phyloP scores from a whole-genome alignment of 2,113 vertebrate species.

The Rhabdornis inornatus region DNA sequence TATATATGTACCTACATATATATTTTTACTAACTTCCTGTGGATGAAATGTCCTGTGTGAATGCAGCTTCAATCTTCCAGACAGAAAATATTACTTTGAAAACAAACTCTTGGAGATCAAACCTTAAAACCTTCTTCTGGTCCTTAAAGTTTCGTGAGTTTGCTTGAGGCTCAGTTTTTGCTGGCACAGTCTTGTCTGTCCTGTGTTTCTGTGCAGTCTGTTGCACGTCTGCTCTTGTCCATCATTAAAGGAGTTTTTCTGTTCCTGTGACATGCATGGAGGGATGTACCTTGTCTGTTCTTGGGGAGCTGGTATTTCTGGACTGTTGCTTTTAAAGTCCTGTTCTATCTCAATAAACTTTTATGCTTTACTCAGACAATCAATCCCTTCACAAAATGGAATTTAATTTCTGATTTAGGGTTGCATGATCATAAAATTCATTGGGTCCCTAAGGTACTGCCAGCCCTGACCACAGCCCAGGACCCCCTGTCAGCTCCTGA shows the following conservation, averaged over 20 bases:
- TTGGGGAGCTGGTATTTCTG: background rate
- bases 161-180: background rate
- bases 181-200: background rate
- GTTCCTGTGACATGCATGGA: fast-evolving
- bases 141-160: background rate
- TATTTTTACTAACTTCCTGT: background rate
- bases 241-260: background rate
- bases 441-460: background rate
- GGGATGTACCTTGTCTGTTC: background rate
- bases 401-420: background rate
- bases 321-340: background rate
- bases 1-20: background rate
- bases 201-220: background rate
- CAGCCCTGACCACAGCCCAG: background rate
- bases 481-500: background rate
- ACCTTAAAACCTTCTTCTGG: background rate
- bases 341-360: background rate
- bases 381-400: background rate
- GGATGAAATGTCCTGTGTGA: background rate
- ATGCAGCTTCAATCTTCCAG: background rate
- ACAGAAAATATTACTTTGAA: background rate
- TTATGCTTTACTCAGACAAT: background rate
- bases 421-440: background rate
- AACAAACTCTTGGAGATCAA: background rate
- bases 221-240: fast-evolving